Evolutionary conservation across 2,888 invertebrate genomes (phyloP), one percentile per base, ranked within the genome.

Genomic region (Ormyrus nitidulus): DNA sequence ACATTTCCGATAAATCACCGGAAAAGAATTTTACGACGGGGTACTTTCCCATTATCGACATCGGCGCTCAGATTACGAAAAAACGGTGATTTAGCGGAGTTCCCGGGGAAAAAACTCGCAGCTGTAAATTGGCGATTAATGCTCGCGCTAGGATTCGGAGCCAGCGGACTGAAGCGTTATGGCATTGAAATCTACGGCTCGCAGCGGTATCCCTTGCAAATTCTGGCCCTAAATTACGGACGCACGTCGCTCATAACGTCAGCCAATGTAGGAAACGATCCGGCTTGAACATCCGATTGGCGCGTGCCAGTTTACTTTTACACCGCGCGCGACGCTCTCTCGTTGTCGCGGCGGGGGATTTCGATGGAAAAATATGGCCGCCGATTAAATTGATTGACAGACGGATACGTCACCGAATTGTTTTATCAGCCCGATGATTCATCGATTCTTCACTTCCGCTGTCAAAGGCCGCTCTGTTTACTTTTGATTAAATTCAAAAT

Each of bases 191-290:
- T 77, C 54, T 62, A 49, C 49, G 77, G 64, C 58, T 66, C 48
- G 66, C 53, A 64, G 6, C 13, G 49, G 64, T 61, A 54, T 62
- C 62, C 61, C 73, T 75, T 70, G 51, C 75, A 70, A 79, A 79
- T 75, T 74, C 75, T 46, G 13, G 49, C 68, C 58, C 69, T 75
- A 65, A 74, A 79, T 70, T 79, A 79, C 64, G 65, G 58, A 64
- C 74, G 19, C n/a, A 74, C 64, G 79, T 79, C 79, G 74, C 62
- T 79, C 79, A 75, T 70, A 79, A 73, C 58, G 70, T 75, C 74
- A 75, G 51, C 54, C 73, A 53, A 73, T 68, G 53, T 61, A 62
- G 73, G 68, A 61, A 70, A 64, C 53, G 59, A 4, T 34, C 34
- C 34, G 34, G 34, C 34, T 34, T 34, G 34, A 34, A 34, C 2